phyloP scores from a whole-genome alignment of 2,113 vertebrate species.

The Laterallus jamaicensis region DNA sequence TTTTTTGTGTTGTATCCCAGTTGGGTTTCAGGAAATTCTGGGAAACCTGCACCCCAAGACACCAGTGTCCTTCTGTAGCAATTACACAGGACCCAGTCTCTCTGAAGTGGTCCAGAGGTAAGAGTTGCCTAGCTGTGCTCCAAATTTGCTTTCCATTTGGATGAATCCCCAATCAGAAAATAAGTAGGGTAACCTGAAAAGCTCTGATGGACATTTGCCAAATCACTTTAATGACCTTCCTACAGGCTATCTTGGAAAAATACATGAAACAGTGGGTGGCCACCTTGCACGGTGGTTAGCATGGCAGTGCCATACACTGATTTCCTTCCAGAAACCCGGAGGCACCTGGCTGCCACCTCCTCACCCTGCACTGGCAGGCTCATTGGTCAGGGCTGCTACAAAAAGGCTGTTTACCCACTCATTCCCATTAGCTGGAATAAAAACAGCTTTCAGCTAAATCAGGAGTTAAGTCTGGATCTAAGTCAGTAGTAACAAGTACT shows the following conservation, averaged over 20 bases:
- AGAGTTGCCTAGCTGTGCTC: not conserved
- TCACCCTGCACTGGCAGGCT: not conserved
- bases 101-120: not conserved
- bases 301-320: rapidly evolving
- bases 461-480: not conserved
- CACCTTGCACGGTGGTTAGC: not conserved
- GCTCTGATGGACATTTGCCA: not conserved
- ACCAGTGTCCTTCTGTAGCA: not conserved
- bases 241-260: not conserved
- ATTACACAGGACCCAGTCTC: not conserved
- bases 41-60: not conserved
- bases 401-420: not conserved
- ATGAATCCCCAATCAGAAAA: not conserved
- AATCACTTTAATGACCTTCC: not conserved
- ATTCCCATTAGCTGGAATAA: not conserved
- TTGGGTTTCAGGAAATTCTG: not conserved
- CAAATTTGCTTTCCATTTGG: not conserved
- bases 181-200: not conserved
- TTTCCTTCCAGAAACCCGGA: not conserved
- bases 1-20: not conserved
- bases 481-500: not conserved
- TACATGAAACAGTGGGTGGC: not conserved
- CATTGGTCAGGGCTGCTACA: not conserved
- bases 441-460: not conserved
- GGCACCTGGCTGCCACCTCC: not conserved